phyloP scores from a whole-genome alignment of 2,113 vertebrate genomes.

The Macaca nemestrina region DNA sequence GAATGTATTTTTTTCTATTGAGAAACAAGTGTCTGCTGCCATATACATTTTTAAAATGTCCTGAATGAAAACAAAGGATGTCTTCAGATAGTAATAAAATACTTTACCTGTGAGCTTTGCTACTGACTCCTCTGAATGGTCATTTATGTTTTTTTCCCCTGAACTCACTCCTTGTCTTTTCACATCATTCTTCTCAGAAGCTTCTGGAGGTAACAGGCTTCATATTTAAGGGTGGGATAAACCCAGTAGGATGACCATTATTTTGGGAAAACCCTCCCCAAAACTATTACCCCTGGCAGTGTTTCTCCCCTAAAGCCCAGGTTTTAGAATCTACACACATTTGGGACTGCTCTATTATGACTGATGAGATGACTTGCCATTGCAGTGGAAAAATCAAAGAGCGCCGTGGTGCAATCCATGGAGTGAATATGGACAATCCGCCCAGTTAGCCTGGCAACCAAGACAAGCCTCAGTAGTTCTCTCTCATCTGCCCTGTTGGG shows the following conservation, averaged over 20 bases:
- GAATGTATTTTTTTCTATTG: neutral
- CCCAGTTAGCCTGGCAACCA: neutral
- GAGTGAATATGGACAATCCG: neutral
- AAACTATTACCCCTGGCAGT: neutral
- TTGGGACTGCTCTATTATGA: neutral
- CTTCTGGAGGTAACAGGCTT: neutral
- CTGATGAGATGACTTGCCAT: neutral
- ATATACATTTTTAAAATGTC: neutral
- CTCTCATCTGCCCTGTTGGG: neutral
- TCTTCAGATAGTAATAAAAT: neutral
- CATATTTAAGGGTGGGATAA: neutral
- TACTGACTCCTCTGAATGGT: neutral
- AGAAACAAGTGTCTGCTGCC: neutral
- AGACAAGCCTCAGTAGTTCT: neutral
- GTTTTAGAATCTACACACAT: accelerated
- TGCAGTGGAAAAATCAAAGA: accelerated
- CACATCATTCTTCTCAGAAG: neutral
- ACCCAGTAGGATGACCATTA: neutral
- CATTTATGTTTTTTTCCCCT: neutral
- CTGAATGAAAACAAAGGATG: neutral
- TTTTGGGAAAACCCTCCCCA: neutral
- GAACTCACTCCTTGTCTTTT: neutral
- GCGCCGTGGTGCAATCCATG: accelerated
- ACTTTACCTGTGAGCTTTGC: neutral
- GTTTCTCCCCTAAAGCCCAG: neutral